Evolutionary conservation across 2,113 vertebrate genomes (phyloP).

Genomic region (Cariama cristata): DNA sequence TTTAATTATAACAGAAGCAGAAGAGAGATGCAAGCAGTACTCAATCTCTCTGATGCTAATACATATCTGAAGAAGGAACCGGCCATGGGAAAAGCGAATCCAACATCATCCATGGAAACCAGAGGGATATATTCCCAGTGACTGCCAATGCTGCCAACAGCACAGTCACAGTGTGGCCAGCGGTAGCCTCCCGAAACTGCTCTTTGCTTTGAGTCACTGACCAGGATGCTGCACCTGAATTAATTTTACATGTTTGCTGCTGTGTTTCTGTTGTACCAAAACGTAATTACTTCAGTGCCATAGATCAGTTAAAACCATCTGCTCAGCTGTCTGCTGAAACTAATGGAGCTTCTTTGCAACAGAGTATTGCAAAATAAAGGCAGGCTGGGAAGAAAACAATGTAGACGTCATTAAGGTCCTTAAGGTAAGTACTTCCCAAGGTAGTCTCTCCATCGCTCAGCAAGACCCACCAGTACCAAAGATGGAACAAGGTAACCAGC

Average conservation of each 20-base stretch:
- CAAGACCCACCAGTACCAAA: background rate
- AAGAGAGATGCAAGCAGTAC: background rate
- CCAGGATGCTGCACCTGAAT: slow-evolving; percentile 8
- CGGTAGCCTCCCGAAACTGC: background rate
- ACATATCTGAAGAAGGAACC: background rate
- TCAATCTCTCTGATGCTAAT: background rate
- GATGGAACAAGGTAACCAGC: background rate
- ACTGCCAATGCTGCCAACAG: background rate
- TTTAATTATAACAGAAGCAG: slow-evolving; percentile 46
- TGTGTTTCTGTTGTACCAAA: slow-evolving; percentile 24
- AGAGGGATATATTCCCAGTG: background rate
- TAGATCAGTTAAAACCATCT: slow-evolving; percentile 38
- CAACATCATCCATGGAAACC: background rate
- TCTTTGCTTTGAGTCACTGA: background rate
- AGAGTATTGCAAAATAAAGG: background rate
- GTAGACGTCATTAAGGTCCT: background rate
- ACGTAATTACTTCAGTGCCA: slow-evolving; percentile 41
- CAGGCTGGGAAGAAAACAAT: background rate
- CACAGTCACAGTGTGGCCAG: background rate
- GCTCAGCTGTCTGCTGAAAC: slow-evolving; percentile 38
- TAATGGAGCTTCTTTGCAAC: background rate
- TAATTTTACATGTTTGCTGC: background rate
- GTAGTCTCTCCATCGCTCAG: background rate
- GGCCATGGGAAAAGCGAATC: background rate
- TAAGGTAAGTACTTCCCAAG: background rate